Base-by-base conservation (phyloP, 2,113 vertebrate species). In the Danionella cerebrum region DNA sequence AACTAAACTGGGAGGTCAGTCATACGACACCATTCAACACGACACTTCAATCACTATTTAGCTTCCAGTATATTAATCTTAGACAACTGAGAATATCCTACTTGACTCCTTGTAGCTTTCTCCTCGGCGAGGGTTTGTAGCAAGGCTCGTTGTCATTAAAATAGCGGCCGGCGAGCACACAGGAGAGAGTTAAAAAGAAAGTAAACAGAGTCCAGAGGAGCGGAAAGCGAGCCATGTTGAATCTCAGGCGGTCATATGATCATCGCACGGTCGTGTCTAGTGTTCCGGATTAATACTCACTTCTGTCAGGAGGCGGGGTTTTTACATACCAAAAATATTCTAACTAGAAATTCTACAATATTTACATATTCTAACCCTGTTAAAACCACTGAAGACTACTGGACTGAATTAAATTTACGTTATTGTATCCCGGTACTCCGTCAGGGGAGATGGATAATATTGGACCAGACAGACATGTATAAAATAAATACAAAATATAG, bases 71-170 rank as follows among this genome's bases (percentile, higher is more conserved):
- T 1, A 3, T 12, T 1, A 16, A 22, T 21, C 0, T 42, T 10
- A 1, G 22, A 69, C 5, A 1, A 36, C 2, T 33, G 9, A 25
- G 1, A 33, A 22, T 19, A 3, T 12, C 73, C 63, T 66, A 83
- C 83, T 44, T 82, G 8, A 83, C 9, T 5, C 79, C 86, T 2
- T 83, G 71, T 14, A 70, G 13, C 36, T 50, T 57, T 52, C 0
- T 79, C 54, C 79, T 80, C 2, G 21, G 66, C n/a, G 60, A 39
- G 35, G 83, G 89, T 5, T 74, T 79, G 62, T 90, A 92, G 79
- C 94, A 96, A n/a, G 73, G 77, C 69, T 84, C n/a, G 0, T 86
- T 82, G 0, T 48, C 63, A 18, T 80, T 85, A 78, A 89, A 91
- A 78, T 84, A 76, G 1, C 85, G 78, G 2, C 87, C 88, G 12